phyloP scores from a whole-genome alignment of 2,113 vertebrate genomes.

The Anolis carolinensis region DNA sequence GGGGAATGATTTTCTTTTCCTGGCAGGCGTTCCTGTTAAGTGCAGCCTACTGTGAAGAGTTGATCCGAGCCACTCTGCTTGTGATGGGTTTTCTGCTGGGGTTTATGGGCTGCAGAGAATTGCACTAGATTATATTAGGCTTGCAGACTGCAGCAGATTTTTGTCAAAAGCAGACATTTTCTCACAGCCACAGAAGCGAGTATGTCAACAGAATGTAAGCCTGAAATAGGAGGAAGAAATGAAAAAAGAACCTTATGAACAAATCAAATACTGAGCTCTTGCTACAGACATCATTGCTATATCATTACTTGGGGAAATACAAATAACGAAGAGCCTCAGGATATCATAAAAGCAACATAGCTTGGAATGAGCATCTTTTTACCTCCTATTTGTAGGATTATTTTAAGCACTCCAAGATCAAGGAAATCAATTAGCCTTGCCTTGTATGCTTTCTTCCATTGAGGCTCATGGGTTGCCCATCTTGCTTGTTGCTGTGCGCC shows the following conservation, averaged over 20 bases:
- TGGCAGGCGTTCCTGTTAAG: not conserved
- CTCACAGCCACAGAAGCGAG: conserved; percentile 40
- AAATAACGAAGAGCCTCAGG: not conserved
- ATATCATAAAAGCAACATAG: not conserved
- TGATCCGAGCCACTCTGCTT: accelerated
- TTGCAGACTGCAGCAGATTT: conserved; percentile 68
- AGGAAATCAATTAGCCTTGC: not conserved
- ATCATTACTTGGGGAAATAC: conserved; percentile 24
- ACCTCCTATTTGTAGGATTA: not conserved
- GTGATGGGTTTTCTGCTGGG: conserved; percentile 34
- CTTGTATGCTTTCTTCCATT: not conserved
- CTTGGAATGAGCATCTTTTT: not conserved
- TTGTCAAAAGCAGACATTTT: conserved; percentile 44
- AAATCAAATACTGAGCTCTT: conserved; percentile 21
- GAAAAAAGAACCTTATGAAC: conserved; percentile 11
- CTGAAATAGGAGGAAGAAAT: conserved; percentile 41
- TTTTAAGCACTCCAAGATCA: not conserved
- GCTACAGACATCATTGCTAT: conserved; percentile 42
- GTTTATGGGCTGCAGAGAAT: conserved; percentile 55
- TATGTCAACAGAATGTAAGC: conserved; percentile 33
- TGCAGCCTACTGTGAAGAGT: not conserved
- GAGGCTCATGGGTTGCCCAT: not conserved
- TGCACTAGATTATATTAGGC: conserved; percentile 47
- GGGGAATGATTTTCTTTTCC: not conserved
- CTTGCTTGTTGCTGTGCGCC: too few species aligned